Base-by-base conservation (phyloP, 2,797 vertebrate genomes). In the Monodelphis domestica region DNA sequence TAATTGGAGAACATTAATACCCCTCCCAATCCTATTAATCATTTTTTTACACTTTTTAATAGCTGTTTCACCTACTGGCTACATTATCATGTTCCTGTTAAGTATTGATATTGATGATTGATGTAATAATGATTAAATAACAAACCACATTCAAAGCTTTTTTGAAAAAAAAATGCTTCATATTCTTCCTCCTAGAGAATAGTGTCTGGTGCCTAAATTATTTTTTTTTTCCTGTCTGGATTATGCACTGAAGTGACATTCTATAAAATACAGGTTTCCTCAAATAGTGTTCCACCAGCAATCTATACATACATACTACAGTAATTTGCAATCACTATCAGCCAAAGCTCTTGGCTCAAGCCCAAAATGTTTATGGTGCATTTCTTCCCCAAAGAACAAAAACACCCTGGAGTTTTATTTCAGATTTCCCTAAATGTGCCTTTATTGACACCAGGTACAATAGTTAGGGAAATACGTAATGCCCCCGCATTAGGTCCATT, bases 21-120 rank as follows among this genome's bases (percentile, higher is more conserved):
- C 96, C 97, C 96, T 96, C 94, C n/a, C 0, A 94, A 97, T 98
- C 97, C 96, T 98, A 98, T 98, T 98, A 97, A 97, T 98, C 97
- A 94, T 97, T 97, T 98, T 98, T 98, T 95, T 0, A 98, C 97
- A 98, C 97, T 98, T 98, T 98, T 98, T 98, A 98, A 98, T 98
- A 98, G 97, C 97, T 98, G 98, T 98, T 98, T 98, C 98, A 98
- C 98, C 98, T 98, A 96, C 98, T 94, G 94, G 96, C 96, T 98
- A 97, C 96, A 96, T 97, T 97, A 98, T 98, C 98, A 97, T 97
- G 97, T 98, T 97, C 97, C 97, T 98, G 97, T 97, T 98, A 98
- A 98, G 98, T 97, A 97, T 98, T 97, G 98, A 98, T 98, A 98
- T 96, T 97, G 97, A 98, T 97, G 97, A 97, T 96, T 97, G 97